Evolutionary conservation across 2,888 invertebrate genomes (phyloP).

Genomic region (Boloria selene): DNA sequence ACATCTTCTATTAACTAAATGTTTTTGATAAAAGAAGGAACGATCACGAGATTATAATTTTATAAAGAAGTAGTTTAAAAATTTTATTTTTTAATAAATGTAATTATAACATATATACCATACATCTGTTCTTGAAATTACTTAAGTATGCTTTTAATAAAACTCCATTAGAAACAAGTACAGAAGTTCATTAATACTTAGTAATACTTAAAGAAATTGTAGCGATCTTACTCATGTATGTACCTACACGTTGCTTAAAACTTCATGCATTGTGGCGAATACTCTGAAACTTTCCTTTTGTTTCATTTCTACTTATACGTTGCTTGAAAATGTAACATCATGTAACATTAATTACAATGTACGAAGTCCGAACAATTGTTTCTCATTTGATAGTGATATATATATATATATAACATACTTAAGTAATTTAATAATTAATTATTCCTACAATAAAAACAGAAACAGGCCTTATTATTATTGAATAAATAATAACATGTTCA

Average conservation of each 20-base stretch:
- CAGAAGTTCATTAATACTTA: conserved; percentile 36
- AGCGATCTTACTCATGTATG: conserved; percentile 32
- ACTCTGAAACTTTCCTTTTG: conserved; percentile 38
- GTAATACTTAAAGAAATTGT: conserved; percentile 33
- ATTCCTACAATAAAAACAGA: too few relatives aligned
- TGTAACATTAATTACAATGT: conserved; percentile 32
- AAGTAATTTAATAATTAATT: conserved; percentile 1
- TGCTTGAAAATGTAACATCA: conserved; percentile 30
- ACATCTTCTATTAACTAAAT: too few relatives aligned
- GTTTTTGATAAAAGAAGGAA: too few relatives aligned
- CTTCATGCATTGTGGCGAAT: conserved; percentile 34
- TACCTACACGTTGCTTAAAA: conserved; percentile 40
- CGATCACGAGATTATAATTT: too few relatives aligned
- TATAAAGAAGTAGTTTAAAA: too few relatives aligned
- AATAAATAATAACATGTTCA: too few relatives aligned
- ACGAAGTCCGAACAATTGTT: conserved; percentile 3
- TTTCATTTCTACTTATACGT: conserved; percentile 37
- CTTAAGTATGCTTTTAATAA: neutral
- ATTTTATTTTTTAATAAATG: too few relatives aligned
- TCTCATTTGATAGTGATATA: neutral
- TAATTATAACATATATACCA: too few relatives aligned
- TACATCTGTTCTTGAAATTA: neutral
- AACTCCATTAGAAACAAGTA: conserved; percentile 21
- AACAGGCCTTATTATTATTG: too few relatives aligned
- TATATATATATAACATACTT: neutral